phyloP scores from a whole-genome alignment of 2,113 vertebrate genomes.

The Xyrauchen texanus region DNA sequence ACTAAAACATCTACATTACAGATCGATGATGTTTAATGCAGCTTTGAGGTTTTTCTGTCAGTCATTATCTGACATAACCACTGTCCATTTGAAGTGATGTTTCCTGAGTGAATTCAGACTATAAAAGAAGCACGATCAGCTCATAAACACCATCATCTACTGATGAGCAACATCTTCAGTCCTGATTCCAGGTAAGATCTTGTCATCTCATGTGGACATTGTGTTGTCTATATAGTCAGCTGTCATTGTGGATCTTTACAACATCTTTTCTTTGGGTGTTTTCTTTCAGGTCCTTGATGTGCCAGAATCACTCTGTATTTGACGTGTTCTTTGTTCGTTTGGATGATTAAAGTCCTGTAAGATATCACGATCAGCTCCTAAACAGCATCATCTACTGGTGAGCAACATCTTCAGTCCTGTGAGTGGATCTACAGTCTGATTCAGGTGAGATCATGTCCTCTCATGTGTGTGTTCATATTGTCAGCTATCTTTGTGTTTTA shows the following conservation, averaged over 20 bases:
- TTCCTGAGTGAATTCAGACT: neutral
- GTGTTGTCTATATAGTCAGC: no score
- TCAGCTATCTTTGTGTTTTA: no score
- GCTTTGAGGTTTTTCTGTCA: neutral
- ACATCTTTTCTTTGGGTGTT: neutral
- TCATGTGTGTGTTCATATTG: no score
- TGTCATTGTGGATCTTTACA: no score
- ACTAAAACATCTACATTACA: no score
- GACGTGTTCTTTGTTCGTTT: neutral
- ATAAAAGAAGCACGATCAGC: neutral
- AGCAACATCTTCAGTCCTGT: neutral
- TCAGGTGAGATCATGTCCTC: neutral
- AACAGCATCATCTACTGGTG: neutral
- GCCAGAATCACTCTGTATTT: neutral
- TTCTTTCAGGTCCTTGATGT: no score
- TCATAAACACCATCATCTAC: neutral
- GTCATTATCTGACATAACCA: neutral
- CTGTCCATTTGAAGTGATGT: neutral
- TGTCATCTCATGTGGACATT: neutral
- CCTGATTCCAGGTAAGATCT: slow-evolving; percentile 1
- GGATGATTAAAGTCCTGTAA: neutral
- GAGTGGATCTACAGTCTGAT: neutral
- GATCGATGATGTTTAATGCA: no score
- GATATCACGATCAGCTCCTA: neutral
- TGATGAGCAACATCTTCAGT: no score